A percentile compares a stretch with the other conserved stretches of the same genome.
phyloP scores from a whole-genome alignment of 1,140 invertebrate species.

The Theocolax elegans region DNA sequence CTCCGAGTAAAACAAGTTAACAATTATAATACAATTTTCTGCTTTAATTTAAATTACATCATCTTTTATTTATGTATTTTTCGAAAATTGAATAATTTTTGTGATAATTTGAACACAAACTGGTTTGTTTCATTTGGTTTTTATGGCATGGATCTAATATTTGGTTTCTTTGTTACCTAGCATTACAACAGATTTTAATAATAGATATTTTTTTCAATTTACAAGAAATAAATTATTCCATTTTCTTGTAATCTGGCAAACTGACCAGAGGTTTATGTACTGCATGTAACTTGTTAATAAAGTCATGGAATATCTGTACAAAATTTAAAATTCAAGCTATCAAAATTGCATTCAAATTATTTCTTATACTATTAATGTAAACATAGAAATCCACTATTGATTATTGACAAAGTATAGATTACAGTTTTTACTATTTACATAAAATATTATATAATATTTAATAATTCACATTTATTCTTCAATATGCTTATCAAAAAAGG shows the following conservation, averaged over 20 bases:
- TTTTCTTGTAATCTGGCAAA: conserved; percentile 36
- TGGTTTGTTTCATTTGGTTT: conserved; percentile 64
- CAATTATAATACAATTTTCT: neutral
- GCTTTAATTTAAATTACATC: conserved; percentile 7
- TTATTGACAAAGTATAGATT: conserved; percentile 61
- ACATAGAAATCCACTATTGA: conserved; percentile 57
- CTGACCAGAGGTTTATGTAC: conserved; percentile 45
- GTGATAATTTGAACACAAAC: conserved; percentile 60
- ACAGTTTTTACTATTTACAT: conserved; percentile 59
- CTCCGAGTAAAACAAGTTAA: conserved; percentile 39
- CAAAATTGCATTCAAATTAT: conserved; percentile 46
- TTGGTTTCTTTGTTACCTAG: conserved; percentile 59
- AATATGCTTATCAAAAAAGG: conserved; percentile 52
- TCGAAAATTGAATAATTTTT: conserved; percentile 3
- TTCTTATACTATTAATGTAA: conserved; percentile 55
- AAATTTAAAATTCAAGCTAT: conserved; percentile 47
- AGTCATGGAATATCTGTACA: conserved; percentile 47
- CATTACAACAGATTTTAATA: conserved; percentile 44
- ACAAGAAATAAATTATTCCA: conserved; percentile 55
- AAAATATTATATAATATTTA: conserved; percentile 49
- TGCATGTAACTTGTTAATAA: conserved; percentile 44
- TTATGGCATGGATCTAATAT: conserved; percentile 66
- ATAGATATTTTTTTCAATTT: conserved; percentile 49
- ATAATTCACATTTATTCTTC: conserved; percentile 34
- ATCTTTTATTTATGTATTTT: neutral